Conservation (phyloP, 2,888 invertebrate genomes). For the Drosophila glabriapex region DNA sequence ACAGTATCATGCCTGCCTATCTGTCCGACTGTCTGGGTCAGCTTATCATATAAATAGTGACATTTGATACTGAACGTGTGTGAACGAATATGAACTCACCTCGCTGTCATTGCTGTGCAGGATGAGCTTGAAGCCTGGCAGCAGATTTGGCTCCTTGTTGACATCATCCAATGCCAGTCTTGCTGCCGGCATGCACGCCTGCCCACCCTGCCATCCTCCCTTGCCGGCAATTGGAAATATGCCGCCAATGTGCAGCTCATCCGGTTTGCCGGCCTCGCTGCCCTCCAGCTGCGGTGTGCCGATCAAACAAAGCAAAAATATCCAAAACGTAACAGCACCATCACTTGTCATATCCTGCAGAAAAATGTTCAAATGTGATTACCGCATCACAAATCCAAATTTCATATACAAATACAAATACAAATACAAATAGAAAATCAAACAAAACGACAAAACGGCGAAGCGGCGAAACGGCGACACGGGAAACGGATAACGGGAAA, state of each 20-base stretch:
- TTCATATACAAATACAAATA: slow-evolving; percentile 40
- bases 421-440: slow-evolving; percentile 34
- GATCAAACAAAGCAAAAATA: slow-evolving; percentile 85
- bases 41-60: slow-evolving; percentile 35
- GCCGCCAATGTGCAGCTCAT: slow-evolving; percentile 97
- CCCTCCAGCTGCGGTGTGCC: slow-evolving; percentile 82
- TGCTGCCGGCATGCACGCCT: slow-evolving; percentile 99
- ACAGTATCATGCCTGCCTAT: background rate
- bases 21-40: slow-evolving; percentile 13
- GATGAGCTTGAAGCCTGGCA: slow-evolving; percentile 95
- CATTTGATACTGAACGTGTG: slow-evolving; percentile 12
- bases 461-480: slow-evolving; percentile 21
- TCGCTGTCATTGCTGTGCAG: slow-evolving; percentile 98
- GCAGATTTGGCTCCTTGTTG: slow-evolving; percentile 93
- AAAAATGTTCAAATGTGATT: slow-evolving; percentile 62
- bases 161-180: slow-evolving; percentile 98
- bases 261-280: slow-evolving; percentile 85
- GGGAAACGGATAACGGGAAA: slow-evolving; percentile 26
- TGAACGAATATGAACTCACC: slow-evolving; percentile 87
- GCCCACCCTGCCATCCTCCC: slow-evolving; percentile 99
- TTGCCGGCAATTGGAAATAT: slow-evolving; percentile 99
- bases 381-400: slow-evolving; percentile 56
- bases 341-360: slow-evolving; percentile 86
- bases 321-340: slow-evolving; percentile 86
- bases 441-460: slow-evolving; percentile 16